phyloP scores from a whole-genome alignment of 2,113 vertebrate species.

The Aplodontia rufa region DNA sequence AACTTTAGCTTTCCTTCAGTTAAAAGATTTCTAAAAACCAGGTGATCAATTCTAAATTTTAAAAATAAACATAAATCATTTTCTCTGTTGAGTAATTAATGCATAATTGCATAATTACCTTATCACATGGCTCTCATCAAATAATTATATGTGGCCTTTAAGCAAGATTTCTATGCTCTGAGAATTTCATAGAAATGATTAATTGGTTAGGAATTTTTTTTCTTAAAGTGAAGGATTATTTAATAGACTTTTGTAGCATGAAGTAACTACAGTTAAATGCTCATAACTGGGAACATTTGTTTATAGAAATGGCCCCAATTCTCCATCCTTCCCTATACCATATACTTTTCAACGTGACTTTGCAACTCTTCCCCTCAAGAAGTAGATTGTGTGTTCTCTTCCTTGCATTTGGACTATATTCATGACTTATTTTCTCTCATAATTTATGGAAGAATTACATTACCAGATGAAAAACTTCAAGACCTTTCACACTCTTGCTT shows the following conservation, averaged over 20 bases:
- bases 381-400: neutral
- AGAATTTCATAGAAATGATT: slow-evolving; percentile 20
- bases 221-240: slow-evolving; percentile 1
- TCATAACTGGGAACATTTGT: neutral
- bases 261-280: neutral
- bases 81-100: slow-evolving; percentile 41
- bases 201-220: neutral
- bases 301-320: neutral
- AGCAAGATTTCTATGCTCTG: slow-evolving; percentile 17
- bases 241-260: neutral
- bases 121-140: slow-evolving; percentile 51
- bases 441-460: neutral
- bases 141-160: slow-evolving; percentile 59
- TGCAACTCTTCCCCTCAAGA: neutral
- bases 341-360: neutral
- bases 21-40: slow-evolving; percentile 20
- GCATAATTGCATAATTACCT: slow-evolving; percentile 56
- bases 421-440: neutral
- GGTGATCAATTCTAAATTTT: slow-evolving; percentile 21
- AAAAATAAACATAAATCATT: slow-evolving; percentile 50
- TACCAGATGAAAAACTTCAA: neutral
- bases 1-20: slow-evolving; percentile 40
- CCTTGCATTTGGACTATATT: neutral
- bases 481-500: neutral
- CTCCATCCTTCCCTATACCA: neutral